Evolutionary conservation across 1,140 invertebrate species (phyloP), one percentile per base, ranked within the genome.

Genomic region (Plectrocnemia conspersa): DNA sequence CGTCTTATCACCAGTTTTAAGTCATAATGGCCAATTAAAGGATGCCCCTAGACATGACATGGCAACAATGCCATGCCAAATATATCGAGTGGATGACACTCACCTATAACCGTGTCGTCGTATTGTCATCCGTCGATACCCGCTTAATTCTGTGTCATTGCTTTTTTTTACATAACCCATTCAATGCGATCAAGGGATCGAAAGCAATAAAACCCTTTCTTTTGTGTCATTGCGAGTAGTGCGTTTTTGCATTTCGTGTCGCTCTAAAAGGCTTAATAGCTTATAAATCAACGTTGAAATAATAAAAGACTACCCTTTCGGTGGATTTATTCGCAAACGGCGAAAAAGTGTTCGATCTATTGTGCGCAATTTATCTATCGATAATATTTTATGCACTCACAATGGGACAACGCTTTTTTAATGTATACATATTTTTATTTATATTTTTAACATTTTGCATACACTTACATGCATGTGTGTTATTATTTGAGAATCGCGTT

Each of bases 81-180:
- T n/a, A n/a, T n/a, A n/a, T n/a, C n/a, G n/a, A n/a, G n/a, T n/a
- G n/a, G n/a, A n/a, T n/a, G n/a, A n/a, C n/a, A n/a, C n/a, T n/a
- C n/a, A n/a, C n/a, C n/a, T n/a, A n/a, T n/a, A n/a, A n/a, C n/a
- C n/a, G 53, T 58, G 56, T 9, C 24, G 32, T 24, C 29, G 18
- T 41, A 58, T 58, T 58, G 50, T 58, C 50, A 58, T 58, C 49
- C 49, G 53, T 58, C 40, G 32, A n/a, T n/a, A n/a, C 29, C 47
- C 25, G 59, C 54, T 61, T 61, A 61, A 61, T 61, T 61, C 59
- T 61, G 59, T 61, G 35, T 61, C 59, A 61, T 61, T 61, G 59
- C 57, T 61, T 61, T 54, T 27, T 40, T 49, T 55, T 61, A 52
- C 52, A n/a, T n/a, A 61, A 46, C 52, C 55, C 55, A 40, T 57